A percentile compares a stretch with the other conserved stretches of the same genome.
Evolutionary conservation across 2,113 vertebrate species (phyloP).

Genomic region (Ptyas mucosa): DNA sequence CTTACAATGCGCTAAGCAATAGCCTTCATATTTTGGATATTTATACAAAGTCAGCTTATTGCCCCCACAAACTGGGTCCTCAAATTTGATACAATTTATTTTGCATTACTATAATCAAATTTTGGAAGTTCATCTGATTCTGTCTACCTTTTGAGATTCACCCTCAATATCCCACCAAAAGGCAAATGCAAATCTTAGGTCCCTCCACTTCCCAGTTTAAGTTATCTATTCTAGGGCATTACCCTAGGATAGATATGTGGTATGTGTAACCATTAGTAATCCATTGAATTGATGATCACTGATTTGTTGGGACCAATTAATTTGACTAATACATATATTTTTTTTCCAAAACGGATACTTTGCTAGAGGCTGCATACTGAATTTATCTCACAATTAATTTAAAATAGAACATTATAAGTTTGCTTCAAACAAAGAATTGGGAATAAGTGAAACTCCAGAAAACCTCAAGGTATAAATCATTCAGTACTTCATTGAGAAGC

Average conservation of each 20-base stretch:
- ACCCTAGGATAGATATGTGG: background rate
- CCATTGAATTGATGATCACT: background rate
- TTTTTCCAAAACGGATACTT: background rate
- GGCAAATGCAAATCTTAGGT: background rate
- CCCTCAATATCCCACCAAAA: background rate
- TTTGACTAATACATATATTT: background rate
- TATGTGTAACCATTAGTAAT: background rate
- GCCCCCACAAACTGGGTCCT: too few relatives aligned
- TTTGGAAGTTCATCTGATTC: background rate
- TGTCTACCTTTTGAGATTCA: background rate
- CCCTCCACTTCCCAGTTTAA: background rate
- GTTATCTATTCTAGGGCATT: background rate
- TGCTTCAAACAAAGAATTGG: background rate
- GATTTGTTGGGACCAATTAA: background rate
- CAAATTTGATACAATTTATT: background rate
- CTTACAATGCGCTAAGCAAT: too few relatives aligned
- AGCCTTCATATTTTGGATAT: too few relatives aligned
- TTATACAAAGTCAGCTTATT: too few relatives aligned
- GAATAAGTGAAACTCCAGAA: background rate
- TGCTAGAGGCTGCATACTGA: background rate
- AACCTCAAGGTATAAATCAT: background rate
- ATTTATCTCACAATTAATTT: background rate
- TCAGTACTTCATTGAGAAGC: background rate
- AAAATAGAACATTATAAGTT: background rate
- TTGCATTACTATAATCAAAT: background rate